phyloP scores from a whole-genome alignment of 2,113 vertebrate species.

The Gymnogyps californianus region DNA sequence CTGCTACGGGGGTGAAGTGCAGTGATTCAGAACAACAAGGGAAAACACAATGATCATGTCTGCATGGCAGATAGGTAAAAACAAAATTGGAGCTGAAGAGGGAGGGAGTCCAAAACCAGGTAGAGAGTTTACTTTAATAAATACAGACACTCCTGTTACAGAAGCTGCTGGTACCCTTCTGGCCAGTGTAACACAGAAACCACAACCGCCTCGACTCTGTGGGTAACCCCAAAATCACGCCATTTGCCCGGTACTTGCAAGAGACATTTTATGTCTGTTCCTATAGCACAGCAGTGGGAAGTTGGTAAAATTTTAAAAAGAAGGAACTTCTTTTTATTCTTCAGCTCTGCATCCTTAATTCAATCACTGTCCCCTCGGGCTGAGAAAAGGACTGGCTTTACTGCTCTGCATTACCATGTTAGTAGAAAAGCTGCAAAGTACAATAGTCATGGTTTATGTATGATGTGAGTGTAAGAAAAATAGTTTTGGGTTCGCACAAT shows the following conservation, averaged over 20 bases:
- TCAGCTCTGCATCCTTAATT: background rate
- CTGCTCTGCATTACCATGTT: background rate
- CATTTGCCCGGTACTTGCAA: background rate
- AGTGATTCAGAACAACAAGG: background rate
- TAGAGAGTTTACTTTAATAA: background rate
- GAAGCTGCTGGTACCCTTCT: background rate
- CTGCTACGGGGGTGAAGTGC: background rate
- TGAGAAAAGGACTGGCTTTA: background rate
- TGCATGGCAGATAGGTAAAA: background rate
- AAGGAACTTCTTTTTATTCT: background rate
- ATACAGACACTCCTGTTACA: background rate
- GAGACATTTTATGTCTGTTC: background rate
- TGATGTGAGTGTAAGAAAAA: background rate
- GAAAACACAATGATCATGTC: background rate
- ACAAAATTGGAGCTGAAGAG: background rate
- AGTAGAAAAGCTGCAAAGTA: background rate
- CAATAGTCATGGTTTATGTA: background rate
- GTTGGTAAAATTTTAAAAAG: background rate
- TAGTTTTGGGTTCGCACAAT: background rate
- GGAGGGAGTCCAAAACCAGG: background rate
- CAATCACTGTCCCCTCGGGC: background rate
- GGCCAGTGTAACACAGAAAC: background rate
- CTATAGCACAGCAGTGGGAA: background rate
- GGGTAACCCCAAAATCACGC: background rate
- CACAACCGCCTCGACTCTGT: rapidly evolving